A percentile compares a stretch with the other conserved stretches of the same genome.
Conservation (phyloP, 2,113 vertebrate species). For the Nicator chloris region DNA sequence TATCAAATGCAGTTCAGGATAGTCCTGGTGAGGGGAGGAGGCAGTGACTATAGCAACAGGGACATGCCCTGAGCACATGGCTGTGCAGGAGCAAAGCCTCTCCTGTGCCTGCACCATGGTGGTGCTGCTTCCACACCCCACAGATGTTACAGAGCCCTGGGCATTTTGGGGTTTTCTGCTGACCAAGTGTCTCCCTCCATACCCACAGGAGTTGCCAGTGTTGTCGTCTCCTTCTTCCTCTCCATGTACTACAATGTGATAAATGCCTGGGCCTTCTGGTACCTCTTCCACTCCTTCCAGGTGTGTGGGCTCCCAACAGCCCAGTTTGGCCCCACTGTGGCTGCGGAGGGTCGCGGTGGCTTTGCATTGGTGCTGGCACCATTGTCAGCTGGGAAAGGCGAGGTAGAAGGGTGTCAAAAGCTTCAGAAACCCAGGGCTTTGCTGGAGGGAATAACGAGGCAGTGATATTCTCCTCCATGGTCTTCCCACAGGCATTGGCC, state of each 20-base stretch:
- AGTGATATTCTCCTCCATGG: background rate
- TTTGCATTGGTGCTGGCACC: background rate
- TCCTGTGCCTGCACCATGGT: no score
- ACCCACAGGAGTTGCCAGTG: slow-evolving; percentile 82
- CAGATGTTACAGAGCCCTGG: accelerated
- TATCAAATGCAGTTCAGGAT: background rate
- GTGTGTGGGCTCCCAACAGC: slow-evolving; percentile 42
- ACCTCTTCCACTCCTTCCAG: slow-evolving; percentile 96
- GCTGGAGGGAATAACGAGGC: background rate
- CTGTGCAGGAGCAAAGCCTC: background rate
- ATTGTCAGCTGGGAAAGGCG: accelerated
- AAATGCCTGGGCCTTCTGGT: slow-evolving; percentile 96
- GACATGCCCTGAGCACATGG: background rate
- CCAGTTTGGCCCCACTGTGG: accelerated
- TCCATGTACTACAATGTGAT: slow-evolving; percentile 94
- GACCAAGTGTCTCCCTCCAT: background rate
- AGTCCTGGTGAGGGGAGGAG: background rate
- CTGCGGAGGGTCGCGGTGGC: accelerated
- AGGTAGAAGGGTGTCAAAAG: background rate
- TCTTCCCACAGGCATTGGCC: accelerated
- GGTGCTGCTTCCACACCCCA: background rate
- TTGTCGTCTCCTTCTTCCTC: slow-evolving; percentile 86
- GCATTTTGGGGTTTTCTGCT: background rate
- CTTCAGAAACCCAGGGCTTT: background rate
- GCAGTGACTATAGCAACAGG: accelerated